Percentiles rank a stretch among this genome's conserved stretches.
phyloP scores from a whole-genome alignment of 37 sponge, comb jelly and placozoan genomes.

The Amphimedon queenslandica region DNA sequence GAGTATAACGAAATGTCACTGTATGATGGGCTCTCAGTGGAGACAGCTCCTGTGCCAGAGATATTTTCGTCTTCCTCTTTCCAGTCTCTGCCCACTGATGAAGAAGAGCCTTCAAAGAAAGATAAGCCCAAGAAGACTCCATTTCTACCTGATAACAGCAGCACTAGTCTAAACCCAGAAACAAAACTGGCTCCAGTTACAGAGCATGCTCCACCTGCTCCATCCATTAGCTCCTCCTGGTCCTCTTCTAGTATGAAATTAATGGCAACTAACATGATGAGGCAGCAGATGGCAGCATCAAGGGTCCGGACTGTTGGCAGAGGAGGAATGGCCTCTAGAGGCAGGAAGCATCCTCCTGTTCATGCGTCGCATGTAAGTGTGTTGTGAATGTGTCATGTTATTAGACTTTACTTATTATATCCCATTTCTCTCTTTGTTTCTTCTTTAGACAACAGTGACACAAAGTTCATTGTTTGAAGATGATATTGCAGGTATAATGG shows the following conservation, averaged over 20 bases:
- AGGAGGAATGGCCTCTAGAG: not conserved
- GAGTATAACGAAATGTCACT: too few relatives aligned
- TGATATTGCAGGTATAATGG: constrained; percentile 17
- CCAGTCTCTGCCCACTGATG: constrained; percentile 7
- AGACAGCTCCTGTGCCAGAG: constrained; percentile 62
- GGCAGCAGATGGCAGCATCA: constrained; percentile 63
- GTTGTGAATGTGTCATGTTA: too few relatives aligned
- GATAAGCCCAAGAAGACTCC: not conserved
- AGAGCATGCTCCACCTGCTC: too few relatives aligned
- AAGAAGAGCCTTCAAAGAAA: not conserved
- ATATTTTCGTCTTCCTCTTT: not conserved
- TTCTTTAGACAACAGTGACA: not conserved
- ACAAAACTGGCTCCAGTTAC: too few relatives aligned
- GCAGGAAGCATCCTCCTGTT: not conserved
- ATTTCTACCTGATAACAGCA: too few relatives aligned
- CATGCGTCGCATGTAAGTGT: too few relatives aligned
- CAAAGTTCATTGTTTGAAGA: constrained; percentile 10
- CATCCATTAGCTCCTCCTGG: too few relatives aligned
- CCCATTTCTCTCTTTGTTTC: not conserved
- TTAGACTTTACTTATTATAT: not conserved
- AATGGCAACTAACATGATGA: constrained; percentile 69
- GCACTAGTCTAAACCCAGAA: too few relatives aligned
- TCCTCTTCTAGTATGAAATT: constrained; percentile 59
- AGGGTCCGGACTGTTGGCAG: not conserved
- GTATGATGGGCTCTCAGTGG: constrained; percentile 69